These are phyloP conservation scores for Cephus rjabovi DNA, from an alignment of 2,888 invertebrate genomes.

Conservation along the genomic window DNA sequence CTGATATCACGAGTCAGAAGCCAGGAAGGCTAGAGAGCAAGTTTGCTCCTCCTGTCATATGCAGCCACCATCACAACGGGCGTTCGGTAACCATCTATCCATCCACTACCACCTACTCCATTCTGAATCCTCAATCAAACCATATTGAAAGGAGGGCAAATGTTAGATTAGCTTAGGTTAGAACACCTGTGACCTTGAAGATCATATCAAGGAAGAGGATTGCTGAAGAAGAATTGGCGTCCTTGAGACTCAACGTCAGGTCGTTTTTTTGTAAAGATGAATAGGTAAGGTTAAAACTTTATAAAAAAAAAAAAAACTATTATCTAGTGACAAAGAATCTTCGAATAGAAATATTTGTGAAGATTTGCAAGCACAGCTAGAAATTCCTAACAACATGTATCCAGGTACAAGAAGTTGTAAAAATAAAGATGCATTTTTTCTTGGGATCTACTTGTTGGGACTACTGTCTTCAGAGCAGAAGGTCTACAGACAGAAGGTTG, in stretches of 20 bases:
- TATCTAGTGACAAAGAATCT: not conserved
- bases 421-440: not conserved
- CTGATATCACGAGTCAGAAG: not conserved
- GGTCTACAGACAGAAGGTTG: not conserved
- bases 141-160: not conserved
- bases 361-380: not conserved
- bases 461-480: not conserved
- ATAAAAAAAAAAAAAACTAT: not conserved
- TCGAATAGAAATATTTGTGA: not conserved
- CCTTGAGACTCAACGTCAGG: not conserved
- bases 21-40: not conserved
- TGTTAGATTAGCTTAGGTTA: not conserved
- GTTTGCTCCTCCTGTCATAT: conserved; percentile 28
- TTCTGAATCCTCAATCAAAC: not conserved
- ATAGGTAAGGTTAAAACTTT: not conserved
- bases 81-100: conserved; percentile 3
- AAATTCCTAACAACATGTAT: not conserved
- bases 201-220: not conserved
- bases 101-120: not conserved
- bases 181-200: not conserved
- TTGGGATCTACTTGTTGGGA: not conserved
- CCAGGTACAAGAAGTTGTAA: not conserved
- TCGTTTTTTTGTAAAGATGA: not conserved
- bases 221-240: not conserved
- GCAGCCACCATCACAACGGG: conserved; percentile 25